Conservation (phyloP, 2,113 vertebrate species). For the Calidris pugnax region DNA sequence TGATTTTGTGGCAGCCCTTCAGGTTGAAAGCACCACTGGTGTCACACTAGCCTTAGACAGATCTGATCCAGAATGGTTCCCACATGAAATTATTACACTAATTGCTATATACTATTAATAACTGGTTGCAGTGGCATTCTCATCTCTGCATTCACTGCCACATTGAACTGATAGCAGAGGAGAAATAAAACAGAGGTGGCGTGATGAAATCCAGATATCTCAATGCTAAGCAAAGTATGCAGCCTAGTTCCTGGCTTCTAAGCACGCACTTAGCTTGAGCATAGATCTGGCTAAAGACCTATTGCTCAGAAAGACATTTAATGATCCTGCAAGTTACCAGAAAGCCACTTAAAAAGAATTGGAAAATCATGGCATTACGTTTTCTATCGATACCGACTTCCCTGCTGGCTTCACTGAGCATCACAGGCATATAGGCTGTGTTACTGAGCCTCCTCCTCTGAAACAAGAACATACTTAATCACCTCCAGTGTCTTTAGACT, state of each 20-base stretch:
- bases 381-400: neutral
- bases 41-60: neutral
- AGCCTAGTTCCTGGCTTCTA: neutral
- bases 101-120: neutral
- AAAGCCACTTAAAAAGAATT: neutral
- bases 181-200: neutral
- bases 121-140: neutral
- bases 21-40: neutral
- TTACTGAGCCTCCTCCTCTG: neutral
- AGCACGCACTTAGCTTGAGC: neutral
- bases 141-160: neutral
- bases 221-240: neutral
- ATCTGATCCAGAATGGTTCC: neutral
- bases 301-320: neutral
- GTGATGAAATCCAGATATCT: neutral
- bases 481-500: neutral
- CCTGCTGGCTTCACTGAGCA: neutral
- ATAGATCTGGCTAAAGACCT: neutral
- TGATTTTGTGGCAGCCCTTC: neutral
- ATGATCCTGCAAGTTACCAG: neutral
- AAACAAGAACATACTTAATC: neutral
- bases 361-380: neutral
- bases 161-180: neutral
- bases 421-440: neutral
- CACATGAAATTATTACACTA: neutral